Evolutionary conservation across 2,113 vertebrate genomes (phyloP), one percentile per base, ranked within the genome.

Genomic region (Poeciliopsis turrubarensis): DNA sequence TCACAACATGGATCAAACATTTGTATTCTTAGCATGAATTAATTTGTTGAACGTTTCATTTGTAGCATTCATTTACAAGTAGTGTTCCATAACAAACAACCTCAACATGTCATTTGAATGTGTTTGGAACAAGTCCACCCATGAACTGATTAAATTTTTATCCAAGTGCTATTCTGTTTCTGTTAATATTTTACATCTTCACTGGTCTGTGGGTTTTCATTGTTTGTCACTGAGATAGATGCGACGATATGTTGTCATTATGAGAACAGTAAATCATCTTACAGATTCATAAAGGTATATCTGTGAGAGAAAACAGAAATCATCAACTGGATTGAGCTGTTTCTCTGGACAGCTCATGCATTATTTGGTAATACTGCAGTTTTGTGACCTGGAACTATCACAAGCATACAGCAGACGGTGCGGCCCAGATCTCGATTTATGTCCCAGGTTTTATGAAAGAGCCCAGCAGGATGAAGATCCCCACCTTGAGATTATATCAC

Each of bases 71-170:
- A 68, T 79, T 88, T 63, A 22, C 61, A 72, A n/a, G 26, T 81
- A 83, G 83, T 60, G 81, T 84, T 86, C 80, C 31, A 25, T 70
- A 30, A 29, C 62, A 30, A 51, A 60, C 30, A 73, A 79, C 72
- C 77, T 68, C 54, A 12, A 60, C 74, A 25, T 34, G 65, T 69
- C 73, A 75, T 77, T 25, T 65, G 78, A 72, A 82, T 81, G 87
- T 85, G 82, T 87, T 88, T 89, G 81, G 72, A 89, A 68, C 65
- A 37, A 64, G 65, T 85, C 80, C 73, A 83, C 82, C 77, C 60
- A 8, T 34, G 39, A 29, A 17, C 72, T 75, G 57, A 74, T 79
- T 62, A 83, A 75, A 62, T 77, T 32, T 47, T 9, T 37, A 19
- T 68, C 71, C 83, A 80, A 17, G 85, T 82, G 76, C 70, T 60